Evolutionary conservation across 2,113 vertebrate genomes (phyloP).

Genomic region (Tragulus kanchil): DNA sequence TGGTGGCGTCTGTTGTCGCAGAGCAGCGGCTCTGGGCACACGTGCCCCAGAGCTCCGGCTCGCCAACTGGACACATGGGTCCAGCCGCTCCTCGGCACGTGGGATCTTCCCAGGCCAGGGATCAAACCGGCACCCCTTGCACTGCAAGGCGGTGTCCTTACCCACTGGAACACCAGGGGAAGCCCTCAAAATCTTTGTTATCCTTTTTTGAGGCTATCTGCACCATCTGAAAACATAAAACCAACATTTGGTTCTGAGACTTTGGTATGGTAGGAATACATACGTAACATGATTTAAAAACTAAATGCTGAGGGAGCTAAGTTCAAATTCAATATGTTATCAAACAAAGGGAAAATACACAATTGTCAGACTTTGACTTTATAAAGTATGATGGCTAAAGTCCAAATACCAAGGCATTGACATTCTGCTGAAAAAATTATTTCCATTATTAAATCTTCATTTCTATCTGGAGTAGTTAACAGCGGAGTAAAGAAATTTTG

Average conservation of each 20-base stretch:
- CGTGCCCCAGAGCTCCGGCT: too few relatives aligned
- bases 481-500: neutral
- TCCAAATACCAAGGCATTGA: constrained; percentile 18
- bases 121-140: too few relatives aligned
- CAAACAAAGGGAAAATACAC: neutral
- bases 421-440: neutral
- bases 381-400: neutral
- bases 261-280: neutral
- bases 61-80: too few relatives aligned
- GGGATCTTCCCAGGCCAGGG: too few relatives aligned
- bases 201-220: neutral
- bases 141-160: too few relatives aligned
- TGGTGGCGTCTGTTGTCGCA: too few relatives aligned
- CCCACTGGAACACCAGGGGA: too few relatives aligned
- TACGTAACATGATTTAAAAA: neutral
- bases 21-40: too few relatives aligned
- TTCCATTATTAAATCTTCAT: constrained; percentile 19
- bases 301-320: neutral
- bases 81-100: too few relatives aligned
- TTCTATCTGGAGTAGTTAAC: neutral
- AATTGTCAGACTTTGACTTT: neutral
- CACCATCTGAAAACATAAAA: constrained; percentile 22
- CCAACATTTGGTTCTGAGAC: neutral
- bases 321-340: neutral
- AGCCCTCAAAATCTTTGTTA: neutral